Conservation (phyloP, 2,888 invertebrate species). For the Entomobrya proxima region DNA sequence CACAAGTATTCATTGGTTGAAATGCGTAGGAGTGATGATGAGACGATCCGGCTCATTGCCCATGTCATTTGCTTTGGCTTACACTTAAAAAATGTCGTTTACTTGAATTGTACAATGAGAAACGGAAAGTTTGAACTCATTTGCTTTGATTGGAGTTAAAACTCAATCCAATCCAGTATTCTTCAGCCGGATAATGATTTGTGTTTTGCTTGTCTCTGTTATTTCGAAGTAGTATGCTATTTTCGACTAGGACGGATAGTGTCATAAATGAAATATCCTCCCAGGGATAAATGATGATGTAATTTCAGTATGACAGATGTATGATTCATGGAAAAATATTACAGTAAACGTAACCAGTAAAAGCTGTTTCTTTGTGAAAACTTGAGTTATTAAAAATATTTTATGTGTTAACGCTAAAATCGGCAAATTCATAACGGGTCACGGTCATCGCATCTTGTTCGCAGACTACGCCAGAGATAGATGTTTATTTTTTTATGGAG, state of each 20-base stretch:
- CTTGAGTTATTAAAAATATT: neutral
- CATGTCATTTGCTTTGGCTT: constrained; percentile 56
- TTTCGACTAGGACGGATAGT: no score
- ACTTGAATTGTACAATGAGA: neutral
- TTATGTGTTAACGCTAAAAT: neutral
- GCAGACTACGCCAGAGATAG: no score
- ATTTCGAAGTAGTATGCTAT: no score
- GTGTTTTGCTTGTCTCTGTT: no score
- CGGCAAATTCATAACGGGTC: constrained; percentile 51
- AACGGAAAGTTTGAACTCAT: no score
- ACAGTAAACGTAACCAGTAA: neutral
- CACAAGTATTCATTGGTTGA: neutral
- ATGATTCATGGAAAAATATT: constrained; percentile 3
- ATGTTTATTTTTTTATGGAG: constrained; percentile 35
- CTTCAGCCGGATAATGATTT: no score
- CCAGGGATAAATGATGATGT: neutral
- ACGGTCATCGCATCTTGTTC: constrained; percentile 54
- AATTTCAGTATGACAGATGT: neutral
- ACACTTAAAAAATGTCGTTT: constrained; percentile 11
- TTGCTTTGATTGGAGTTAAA: neutral
- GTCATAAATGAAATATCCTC: no score
- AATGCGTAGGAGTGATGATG: constrained; percentile 23
- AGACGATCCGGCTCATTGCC: constrained; percentile 54
- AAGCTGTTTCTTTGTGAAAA: neutral
- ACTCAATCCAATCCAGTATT: no score